Evolutionary conservation across 2,113 vertebrate species (phyloP), one percentile per base, ranked within the genome.

Genomic region (Colaptes auratus): DNA sequence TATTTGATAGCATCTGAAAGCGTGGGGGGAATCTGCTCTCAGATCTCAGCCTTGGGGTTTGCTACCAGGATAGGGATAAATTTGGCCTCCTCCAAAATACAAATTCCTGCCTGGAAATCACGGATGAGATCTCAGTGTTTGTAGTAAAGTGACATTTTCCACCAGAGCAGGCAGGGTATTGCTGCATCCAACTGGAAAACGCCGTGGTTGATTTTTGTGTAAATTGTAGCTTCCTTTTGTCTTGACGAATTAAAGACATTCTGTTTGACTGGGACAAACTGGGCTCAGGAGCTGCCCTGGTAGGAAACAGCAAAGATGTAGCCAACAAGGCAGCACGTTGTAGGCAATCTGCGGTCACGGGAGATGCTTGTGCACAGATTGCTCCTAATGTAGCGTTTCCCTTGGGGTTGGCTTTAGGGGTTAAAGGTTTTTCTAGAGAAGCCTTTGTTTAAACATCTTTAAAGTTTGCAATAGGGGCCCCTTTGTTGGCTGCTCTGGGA

Each of bases 391-490:
- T 16, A 94, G 90, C 33, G 1, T 95, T 95, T 96, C 91, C 93
- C 90, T 87, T 53, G 95, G 95, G 95, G 82, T 70, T 96, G 96
- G 93, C 86, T 77, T 80, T 36, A 91, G 90, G 95, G 94, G 93
- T 96, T 95, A 91, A 95, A 94, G 84, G 94, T 93, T 97, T 97
- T 95, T 94, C 75, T 96, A 93, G 92, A 93, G 92, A 86, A 92
- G 53, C 56, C 82, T 97, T 96, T 95, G 93, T 95, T 94, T 92
- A 92, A 93, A 90, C 59, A 69, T 83, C 96, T 92, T 93, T 88
- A 89, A 90, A 76, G 78, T 94, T 95, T 95, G 90, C 92, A 96
- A 91, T 91, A 97, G 94, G 93, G 86, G 79, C 87, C 90, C 48
- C 95, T 97, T 92, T 94, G 92, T 96, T 96, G 50, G 50, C 50